A percentile compares a stretch with the other conserved stretches of the same genome.
phyloP scores from a whole-genome alignment of 1,140 invertebrate species.

The Cepaea nemoralis region DNA sequence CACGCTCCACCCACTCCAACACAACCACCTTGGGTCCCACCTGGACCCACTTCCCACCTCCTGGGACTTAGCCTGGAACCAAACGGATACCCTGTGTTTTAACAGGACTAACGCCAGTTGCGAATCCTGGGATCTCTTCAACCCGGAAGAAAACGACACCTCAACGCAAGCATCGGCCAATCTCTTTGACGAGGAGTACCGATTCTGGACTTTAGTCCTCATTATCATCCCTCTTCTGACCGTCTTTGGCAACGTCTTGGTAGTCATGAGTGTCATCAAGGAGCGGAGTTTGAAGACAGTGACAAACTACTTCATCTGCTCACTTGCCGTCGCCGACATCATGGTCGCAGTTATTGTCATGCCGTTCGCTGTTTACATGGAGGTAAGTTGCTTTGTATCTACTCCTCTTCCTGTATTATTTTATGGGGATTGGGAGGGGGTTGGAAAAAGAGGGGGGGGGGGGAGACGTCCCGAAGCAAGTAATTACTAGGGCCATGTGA shows the following conservation, averaged over 20 bases:
- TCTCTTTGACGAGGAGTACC: conserved; percentile 61
- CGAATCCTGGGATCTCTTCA: conserved; percentile 35
- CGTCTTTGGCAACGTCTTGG: conserved; percentile 95
- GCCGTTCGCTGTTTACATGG: conserved; percentile 97
- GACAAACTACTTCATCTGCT: conserved; percentile 99
- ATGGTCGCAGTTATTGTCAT: conserved; percentile 96
- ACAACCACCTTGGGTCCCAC: background rate
- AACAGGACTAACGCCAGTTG: conserved; percentile 20
- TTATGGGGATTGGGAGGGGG: too few species aligned
- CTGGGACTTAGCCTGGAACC: background rate
- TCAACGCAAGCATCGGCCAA: background rate
- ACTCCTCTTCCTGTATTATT: too few species aligned
- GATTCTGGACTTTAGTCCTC: conserved; percentile 86
- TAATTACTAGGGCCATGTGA: too few species aligned
- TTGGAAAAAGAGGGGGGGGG: too few species aligned
- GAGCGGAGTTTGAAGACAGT: conserved; percentile 88
- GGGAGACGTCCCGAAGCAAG: too few species aligned
- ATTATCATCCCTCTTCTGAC: conserved; percentile 93
- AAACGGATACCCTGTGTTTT: background rate
- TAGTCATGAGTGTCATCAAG: conserved; percentile 91
- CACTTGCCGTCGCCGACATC: conserved; percentile 95
- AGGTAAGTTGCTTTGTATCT: conserved; percentile 82
- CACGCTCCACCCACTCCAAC: background rate
- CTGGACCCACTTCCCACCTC: background rate
- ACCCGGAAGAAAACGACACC: conserved; percentile 10